Evolutionary conservation across 2,113 vertebrate species (phyloP), one percentile per base, ranked within the genome.

Genomic region (Lagenorhynchus albirostris): DNA sequence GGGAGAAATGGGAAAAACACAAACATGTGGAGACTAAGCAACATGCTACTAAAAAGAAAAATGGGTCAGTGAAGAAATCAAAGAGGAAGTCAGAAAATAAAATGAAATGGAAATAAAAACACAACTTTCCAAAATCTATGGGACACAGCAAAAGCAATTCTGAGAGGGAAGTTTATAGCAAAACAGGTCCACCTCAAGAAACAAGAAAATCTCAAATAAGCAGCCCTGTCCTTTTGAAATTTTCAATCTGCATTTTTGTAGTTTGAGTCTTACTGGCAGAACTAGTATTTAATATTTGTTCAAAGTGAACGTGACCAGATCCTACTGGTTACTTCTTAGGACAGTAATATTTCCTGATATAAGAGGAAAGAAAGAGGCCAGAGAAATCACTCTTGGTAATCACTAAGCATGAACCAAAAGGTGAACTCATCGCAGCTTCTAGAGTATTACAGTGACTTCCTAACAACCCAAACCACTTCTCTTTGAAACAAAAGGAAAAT

Each of bases 401-500:
- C 44, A 65, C 21, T 21, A 58, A 65, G 5, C 31, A 65, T 33
- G 20, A 93, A 41, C 21, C 14, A 36, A 86, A 92, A 87, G 14
- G 41, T 47, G n/a, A 95, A 84, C 7, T 79, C 31, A 58, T 82
- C 73, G 76, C 26, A 62, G 31, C 86, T 92, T 92, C 31, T 41
- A 74, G 26, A 58, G 2, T 65, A 15, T 87, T 62, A 23, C 2
- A 55, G 21, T 73, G 31, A 25, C n/a, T 80, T 63, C 60, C 58
- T 55, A 93, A 29, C 4, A 36, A 79, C 1, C 12, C 62, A 91
- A 81, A 65, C 18, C 6, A 82, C 76, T 95, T 85, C 0, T 91
- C 38, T 85, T 85, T 67, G 50, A 89, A 82, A 91, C n/a, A 62
- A 88, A 89, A 38, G 20, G 55, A 71, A 96, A 71, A 92, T 77